Percentiles rank a stretch among this genome's conserved stretches.
Conservation (phyloP, 2,113 vertebrate species). For the Coturnix japonica region DNA sequence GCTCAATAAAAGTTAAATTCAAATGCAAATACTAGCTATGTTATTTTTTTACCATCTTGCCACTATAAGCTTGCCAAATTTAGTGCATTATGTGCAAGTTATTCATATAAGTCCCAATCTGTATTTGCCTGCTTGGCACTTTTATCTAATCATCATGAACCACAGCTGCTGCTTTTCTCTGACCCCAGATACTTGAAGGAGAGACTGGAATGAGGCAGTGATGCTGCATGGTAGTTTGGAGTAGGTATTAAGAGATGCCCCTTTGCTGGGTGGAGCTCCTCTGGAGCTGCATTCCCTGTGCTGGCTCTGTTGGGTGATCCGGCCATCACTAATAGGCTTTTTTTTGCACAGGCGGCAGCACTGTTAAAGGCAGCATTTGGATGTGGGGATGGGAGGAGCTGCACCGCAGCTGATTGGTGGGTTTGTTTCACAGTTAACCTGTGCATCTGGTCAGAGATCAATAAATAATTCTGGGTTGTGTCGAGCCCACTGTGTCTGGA, state of each 20-base stretch:
- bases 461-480: background rate
- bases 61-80: background rate
- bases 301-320: background rate
- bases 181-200: background rate
- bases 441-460: background rate
- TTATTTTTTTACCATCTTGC: background rate
- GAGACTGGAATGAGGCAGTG: background rate
- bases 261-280: background rate
- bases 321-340: background rate
- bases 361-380: background rate
- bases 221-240: background rate
- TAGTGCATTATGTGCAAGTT: background rate
- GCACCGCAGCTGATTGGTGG: rapidly evolving
- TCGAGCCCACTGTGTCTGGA: background rate
- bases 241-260: background rate
- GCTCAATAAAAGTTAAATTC: background rate
- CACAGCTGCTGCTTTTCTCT: background rate
- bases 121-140: background rate
- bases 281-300: background rate
- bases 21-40: background rate
- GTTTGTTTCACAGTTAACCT: background rate
- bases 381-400: background rate
- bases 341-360: background rate
- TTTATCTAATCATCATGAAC: background rate
- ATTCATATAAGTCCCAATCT: background rate